Evolutionary conservation across 2,113 vertebrate species (phyloP).

Genomic region (Corythoichthys haematopterus): DNA sequence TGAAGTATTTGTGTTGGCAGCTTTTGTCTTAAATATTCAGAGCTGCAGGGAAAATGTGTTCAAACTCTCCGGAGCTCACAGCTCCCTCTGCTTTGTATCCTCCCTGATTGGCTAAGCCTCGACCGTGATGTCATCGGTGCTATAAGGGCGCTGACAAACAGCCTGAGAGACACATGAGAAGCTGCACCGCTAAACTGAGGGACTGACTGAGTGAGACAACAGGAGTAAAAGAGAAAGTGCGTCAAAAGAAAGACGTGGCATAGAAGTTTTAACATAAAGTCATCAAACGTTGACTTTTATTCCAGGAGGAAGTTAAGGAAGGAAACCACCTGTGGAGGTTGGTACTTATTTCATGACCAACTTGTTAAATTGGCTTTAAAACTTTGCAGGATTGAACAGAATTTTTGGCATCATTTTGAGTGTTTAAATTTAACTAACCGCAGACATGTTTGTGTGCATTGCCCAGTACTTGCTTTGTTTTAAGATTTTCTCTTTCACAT

Average conservation of each 20-base stretch:
- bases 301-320: conserved; percentile 5
- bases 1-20: conserved; percentile 6
- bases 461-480: not conserved
- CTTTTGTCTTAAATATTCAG: conserved; percentile 25
- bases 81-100: conserved; percentile 39
- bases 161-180: conserved; percentile 68
- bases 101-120: conserved; percentile 67
- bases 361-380: conserved; percentile 11
- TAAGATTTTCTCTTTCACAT: not conserved
- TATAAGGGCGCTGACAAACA: conserved; percentile 76
- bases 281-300: conserved; percentile 20
- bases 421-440: conserved; percentile 3
- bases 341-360: conserved; percentile 35
- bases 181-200: conserved; percentile 53
- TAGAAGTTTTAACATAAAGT: conserved; percentile 33
- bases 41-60: conserved; percentile 53
- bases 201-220: conserved; percentile 41
- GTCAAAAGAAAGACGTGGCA: conserved; percentile 33
- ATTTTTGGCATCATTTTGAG: not conserved
- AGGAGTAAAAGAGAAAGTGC: conserved; percentile 29
- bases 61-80: conserved; percentile 58
- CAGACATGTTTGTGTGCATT: not conserved
- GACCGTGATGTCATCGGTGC: conserved; percentile 72
- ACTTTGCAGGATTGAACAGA: not conserved
- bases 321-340: conserved; percentile 65